These are phyloP conservation scores for Limulus polyphemus DNA, from an alignment of 2,888 invertebrate genomes.

Conservation along the genomic window DNA sequence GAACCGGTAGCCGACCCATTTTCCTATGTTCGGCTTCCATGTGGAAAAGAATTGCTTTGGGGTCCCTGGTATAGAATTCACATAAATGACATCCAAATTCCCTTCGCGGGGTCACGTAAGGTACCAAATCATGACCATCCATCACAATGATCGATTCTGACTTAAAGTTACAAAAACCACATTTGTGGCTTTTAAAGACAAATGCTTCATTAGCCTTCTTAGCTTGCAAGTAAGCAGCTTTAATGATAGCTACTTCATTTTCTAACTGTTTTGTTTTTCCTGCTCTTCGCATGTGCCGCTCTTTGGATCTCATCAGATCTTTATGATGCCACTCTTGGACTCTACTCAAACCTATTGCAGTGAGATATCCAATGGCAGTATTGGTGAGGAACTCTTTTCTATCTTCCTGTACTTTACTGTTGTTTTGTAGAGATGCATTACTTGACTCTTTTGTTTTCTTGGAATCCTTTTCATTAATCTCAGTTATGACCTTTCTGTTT, in stretches of 20 bases:
- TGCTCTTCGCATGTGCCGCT: conserved; percentile 46
- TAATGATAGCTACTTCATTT: too few relatives aligned
- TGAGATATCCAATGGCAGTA: too few relatives aligned
- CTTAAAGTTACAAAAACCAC: conserved; percentile 78
- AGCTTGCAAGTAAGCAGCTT: conserved; percentile 49
- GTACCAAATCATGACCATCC: conserved; percentile 77
- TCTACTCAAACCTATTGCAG: conserved; percentile 51
- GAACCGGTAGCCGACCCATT: conserved; percentile 66
- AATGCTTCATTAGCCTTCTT: conserved; percentile 73
- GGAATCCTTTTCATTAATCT: too few relatives aligned
- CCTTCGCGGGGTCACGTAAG: conserved; percentile 57
- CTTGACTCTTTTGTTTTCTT: too few relatives aligned
- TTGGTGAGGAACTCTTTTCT: too few relatives aligned
- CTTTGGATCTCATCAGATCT: conserved; percentile 77
- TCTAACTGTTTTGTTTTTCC: too few relatives aligned
- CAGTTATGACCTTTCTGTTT: too few relatives aligned
- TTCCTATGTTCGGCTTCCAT: conserved; percentile 82
- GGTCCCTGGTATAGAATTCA: conserved; percentile 62
- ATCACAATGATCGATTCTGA: conserved; percentile 70
- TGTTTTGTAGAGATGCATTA: too few relatives aligned
- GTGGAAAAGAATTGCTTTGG: conserved; percentile 68
- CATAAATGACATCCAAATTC: conserved; percentile 61
- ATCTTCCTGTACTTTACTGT: too few relatives aligned
- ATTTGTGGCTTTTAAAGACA: conserved; percentile 57
- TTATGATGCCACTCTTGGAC: conserved; percentile 87